Base-by-base conservation (phyloP, 2,797 vertebrate species). In the Xenopus petersii region DNA sequence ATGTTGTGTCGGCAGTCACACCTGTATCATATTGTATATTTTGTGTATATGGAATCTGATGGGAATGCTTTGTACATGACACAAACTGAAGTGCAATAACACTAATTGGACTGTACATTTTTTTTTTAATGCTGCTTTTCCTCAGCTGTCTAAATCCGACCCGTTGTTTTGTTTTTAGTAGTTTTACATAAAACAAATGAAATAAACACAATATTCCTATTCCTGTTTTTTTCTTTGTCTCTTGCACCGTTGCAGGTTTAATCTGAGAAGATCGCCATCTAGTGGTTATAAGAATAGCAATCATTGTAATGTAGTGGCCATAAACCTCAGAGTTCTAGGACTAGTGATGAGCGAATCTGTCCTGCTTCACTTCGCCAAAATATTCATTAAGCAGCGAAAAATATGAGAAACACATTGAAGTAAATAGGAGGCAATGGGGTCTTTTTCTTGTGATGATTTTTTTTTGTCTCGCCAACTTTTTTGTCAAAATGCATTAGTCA, bases 81-180 rank as follows among this genome's bases (percentile, higher is more conserved):
- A 85, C 86, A 85, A 86, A 88, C 85, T 74, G 86, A 85, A 83
- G 88, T 93, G 92, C 90, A 92, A 92, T 93, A 91, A 91, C 86
- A 89, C 84, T 81, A 86, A 86, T 83, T 87, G 88, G 86, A 88
- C 81, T 91, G 90, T 92, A 92, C 86, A 88, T 91, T 30, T 30
- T 30, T 26, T 90, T 88, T 42, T 81, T 81, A 83, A 85, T 81
- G 81, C 80, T 86, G 84, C 78, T 81, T 86, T 87, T 87, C 75
- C 84, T 83, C 80, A 76, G 82, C 88, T 86, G 76, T 91, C 87
- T 92, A 88, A 89, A 90, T 88, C 85, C 83, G 84, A 88, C 87
- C 59, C 55, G 54, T 83, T 84, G 87, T 86, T 84, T 85, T 82
- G 86, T 75, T 85, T 93, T 89, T 88, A 91, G 86, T 90, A 86